phyloP scores from a whole-genome alignment of 1,140 invertebrate species.

The Drosophila kurseongensis region DNA sequence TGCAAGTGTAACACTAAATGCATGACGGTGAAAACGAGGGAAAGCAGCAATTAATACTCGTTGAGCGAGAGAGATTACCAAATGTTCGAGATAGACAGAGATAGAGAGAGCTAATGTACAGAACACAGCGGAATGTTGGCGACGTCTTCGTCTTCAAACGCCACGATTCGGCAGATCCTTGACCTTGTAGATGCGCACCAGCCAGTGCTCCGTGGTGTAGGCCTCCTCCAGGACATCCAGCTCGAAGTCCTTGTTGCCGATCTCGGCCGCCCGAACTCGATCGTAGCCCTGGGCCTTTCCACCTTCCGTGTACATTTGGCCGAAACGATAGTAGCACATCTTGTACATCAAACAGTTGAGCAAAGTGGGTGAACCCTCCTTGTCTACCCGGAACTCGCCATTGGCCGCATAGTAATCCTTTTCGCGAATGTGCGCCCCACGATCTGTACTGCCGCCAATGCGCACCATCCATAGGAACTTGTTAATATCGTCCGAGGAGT shows the following conservation, averaged over 20 bases:
- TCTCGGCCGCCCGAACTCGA: slow-evolving; percentile 95
- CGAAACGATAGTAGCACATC: slow-evolving; percentile 98
- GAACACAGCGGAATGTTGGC: slow-evolving; percentile 31
- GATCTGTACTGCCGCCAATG: slow-evolving; percentile 98
- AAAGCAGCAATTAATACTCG: slow-evolving; percentile 43
- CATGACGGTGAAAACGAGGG: slow-evolving; percentile 6
- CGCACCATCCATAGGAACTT: slow-evolving; percentile 99
- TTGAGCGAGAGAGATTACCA: slow-evolving; percentile 27
- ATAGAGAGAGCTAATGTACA: slow-evolving; percentile 25
- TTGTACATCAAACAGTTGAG: slow-evolving; percentile 98
- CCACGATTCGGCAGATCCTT: slow-evolving; percentile 95
- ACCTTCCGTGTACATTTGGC: slow-evolving; percentile 96
- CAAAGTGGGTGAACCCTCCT: slow-evolving; percentile 93
- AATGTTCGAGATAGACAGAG: slow-evolving; percentile 19
- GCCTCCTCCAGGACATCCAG: slow-evolving; percentile 96
- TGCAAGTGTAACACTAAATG: slow-evolving; percentile 29
- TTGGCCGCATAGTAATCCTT: slow-evolving; percentile 97
- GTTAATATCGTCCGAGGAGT: slow-evolving; percentile 99
- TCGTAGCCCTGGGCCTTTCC: slow-evolving; percentile 96
- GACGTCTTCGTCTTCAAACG: slow-evolving; percentile 84
- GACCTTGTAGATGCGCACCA: slow-evolving; percentile 97
- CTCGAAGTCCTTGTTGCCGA: slow-evolving; percentile 98
- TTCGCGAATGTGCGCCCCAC: slow-evolving; percentile 97
- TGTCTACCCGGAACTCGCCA: slow-evolving; percentile 97
- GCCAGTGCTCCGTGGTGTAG: slow-evolving; percentile 98